Evolutionary conservation across 2,888 invertebrate species (phyloP), one percentile per base, ranked within the genome.

Genomic region (Trachelus stipa): DNA sequence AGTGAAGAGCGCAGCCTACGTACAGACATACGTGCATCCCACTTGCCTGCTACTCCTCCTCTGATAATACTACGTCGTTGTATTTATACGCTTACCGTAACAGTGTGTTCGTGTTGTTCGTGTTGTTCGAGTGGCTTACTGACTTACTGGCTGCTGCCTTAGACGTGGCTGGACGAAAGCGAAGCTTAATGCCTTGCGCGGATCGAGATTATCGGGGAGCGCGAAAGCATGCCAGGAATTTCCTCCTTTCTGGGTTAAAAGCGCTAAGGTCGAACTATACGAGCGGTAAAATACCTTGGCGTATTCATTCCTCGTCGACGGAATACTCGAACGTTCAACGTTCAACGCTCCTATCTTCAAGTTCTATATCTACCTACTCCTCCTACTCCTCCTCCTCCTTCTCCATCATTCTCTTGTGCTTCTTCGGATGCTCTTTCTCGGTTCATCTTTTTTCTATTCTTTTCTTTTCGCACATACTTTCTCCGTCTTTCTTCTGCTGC

Each of bases 161-260:
- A 6, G 40, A 56, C 6, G 15, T 56, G 56, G 56, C 56, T 23
- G 56, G 15, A 56, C 56, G 56, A 56, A 56, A 56, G 56, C 23
- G 56, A 71, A 69, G 69, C 73, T 73, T 69, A 74, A 78, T 73
- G 77, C 37, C 73, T 80, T 79, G 79, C 78, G 80, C 82, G 81
- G 80, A 82, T 82, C 84, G 80, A 79, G 81, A 81, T 85, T 81
- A 80, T 82, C 83, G 80, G 77, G 78, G 76, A 79, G 80, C 83
- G 80, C 79, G 77, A 74, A 76, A 79, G 79, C 80, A 83, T 76
- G 83, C 85, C 85, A 85, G 79, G 82, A 83, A 84, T 84, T 79
- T 74, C 77, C 34, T 74, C 77, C 77, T 85, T 85, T 85, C 85
- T 85, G 81, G 85, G 85, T 84, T 83, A 85, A 80, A 77, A 77